These are phyloP conservation scores for Myotis lucifugus DNA, from an alignment of 2,113 vertebrate species.

Conservation along the genomic window DNA sequence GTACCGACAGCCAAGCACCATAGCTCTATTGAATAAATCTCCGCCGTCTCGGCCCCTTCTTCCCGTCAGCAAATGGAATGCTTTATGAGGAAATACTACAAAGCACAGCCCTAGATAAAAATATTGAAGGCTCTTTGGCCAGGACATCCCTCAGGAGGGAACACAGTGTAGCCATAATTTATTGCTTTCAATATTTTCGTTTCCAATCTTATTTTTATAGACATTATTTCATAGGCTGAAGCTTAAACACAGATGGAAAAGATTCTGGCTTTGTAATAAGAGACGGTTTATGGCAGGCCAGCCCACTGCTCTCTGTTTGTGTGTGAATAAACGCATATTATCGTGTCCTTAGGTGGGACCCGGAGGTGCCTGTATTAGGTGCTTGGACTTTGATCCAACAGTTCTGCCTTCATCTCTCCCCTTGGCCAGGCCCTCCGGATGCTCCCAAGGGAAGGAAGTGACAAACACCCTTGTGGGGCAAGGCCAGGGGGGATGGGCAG, in stretches of 20 bases:
- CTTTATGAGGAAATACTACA: constrained; percentile 55
- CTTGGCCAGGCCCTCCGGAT: background rate
- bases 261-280: constrained; percentile 46
- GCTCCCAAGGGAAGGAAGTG: constrained; percentile 37
- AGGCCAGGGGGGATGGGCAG: background rate
- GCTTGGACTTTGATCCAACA: constrained; percentile 41
- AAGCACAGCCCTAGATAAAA: constrained; percentile 19
- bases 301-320: background rate
- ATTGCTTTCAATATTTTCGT: constrained; percentile 62
- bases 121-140: constrained; percentile 45
- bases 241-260: constrained; percentile 70
- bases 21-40: background rate
- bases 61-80: constrained; percentile 40
- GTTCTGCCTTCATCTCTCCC: constrained; percentile 3
- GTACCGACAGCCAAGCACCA: constrained; percentile 34
- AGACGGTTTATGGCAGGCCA: constrained; percentile 15
- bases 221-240: constrained; percentile 64
- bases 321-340: background rate
- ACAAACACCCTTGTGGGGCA: background rate
- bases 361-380: constrained; percentile 45
- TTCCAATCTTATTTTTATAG: constrained; percentile 66
- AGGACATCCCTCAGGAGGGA: constrained; percentile 32
- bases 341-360: constrained; percentile 40
- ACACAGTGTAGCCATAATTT: constrained; percentile 53
- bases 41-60: background rate